Evolutionary conservation across 1,140 invertebrate genomes (phyloP), one percentile per base, ranked within the genome.

Genomic region (Megalonaias nervosa): DNA sequence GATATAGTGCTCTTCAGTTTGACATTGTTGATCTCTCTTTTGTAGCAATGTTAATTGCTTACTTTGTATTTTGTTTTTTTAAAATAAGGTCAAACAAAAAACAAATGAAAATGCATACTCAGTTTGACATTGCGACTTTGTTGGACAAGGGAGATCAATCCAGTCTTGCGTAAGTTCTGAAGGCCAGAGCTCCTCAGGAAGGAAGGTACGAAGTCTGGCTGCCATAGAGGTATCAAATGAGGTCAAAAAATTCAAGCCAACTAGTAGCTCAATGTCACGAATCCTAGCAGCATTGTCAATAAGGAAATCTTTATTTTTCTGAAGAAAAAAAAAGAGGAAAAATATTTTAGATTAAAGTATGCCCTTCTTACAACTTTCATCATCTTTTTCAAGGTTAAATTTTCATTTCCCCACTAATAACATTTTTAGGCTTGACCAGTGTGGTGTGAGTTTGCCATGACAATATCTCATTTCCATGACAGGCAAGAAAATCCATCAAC

Each of bases 251-350:
- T 77, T 58, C 48, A 88, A 67, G 16, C 85, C 86, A 1, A 86
- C 88, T 62, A 88, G 75, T 2, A 88, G 75, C 72, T 89, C 88
- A 60, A 89, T 81, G 71, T 89, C 88, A 58, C 82, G 55, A 14
- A 89, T 80, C 38, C 88, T 75, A 16, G 82, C 87, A 17, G 83
- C 79, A 74, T 87, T 86, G 60, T 86, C 82, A 65, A 81, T 67
- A 11, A 86, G 74, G 38, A 75, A 85, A 1, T 78, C 75, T 3
- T 77, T 48, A 31, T 67, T 57, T 48, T 75, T 75, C 84, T 86
- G 74, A 64, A 84, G 74, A 67, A 55, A 38, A 64, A 65, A 69
- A 69, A 0, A 48, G 6, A 48, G 11, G 38, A 48, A 48, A 48
- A 48, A 9, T 48, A 48, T 11, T 48, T 11, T 48, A 6, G 4